These are phyloP conservation scores for Cancer borealis DNA, from an alignment of 2,888 invertebrate species.

Conservation along the genomic window DNA sequence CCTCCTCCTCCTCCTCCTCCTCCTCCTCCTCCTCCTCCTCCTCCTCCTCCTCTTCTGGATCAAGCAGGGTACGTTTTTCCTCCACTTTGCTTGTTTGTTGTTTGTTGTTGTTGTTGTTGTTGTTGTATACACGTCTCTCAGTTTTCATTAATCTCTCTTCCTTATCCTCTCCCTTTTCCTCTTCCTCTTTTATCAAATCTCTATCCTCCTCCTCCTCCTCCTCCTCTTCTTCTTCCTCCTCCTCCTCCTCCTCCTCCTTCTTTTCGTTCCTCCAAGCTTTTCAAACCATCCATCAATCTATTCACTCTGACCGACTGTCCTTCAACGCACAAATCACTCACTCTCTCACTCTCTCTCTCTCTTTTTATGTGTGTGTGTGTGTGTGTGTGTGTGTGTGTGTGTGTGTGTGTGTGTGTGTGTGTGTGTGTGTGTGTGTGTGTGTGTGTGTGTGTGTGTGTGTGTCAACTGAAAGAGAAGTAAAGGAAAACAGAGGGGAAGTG, in stretches of 20 bases:
- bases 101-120: neutral
- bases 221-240: neutral
- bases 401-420: conserved; percentile 8
- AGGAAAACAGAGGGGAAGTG: neutral
- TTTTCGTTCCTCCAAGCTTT: too few species aligned
- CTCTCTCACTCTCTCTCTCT: neutral
- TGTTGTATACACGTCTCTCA: neutral
- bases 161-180: neutral
- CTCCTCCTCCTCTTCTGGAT: neutral
- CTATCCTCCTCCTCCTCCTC: neutral
- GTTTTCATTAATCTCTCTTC: neutral
- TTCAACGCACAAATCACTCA: neutral
- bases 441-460: neutral
- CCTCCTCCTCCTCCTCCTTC: neutral
- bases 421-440: too few species aligned
- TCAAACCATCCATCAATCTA: too few species aligned
- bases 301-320: too few species aligned
- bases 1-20: neutral
- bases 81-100: too few species aligned
- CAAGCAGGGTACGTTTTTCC: too few species aligned
- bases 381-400: conserved; percentile 45
- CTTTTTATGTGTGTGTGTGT: neutral
- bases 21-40: neutral
- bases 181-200: neutral
- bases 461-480: too few species aligned